Percentiles rank a stretch among this genome's conserved stretches.
Evolutionary conservation across 2,888 invertebrate species (phyloP).

Genomic region (Ophion ellenae): DNA sequence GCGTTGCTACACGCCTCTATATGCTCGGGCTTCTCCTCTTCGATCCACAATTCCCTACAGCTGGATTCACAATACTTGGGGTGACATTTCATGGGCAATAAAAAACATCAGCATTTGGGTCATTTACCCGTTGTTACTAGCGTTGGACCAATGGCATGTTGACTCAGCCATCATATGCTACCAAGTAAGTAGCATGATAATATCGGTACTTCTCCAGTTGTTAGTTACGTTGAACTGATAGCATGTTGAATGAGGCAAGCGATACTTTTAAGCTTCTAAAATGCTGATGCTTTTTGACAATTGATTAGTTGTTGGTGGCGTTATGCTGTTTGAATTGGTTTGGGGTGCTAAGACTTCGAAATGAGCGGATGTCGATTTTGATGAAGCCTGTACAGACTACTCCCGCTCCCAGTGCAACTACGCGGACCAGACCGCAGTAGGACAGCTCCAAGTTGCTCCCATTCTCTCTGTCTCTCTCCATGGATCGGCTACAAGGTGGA

Average conservation of each 20-base stretch:
- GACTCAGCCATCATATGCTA: no score
- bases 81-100: no score
- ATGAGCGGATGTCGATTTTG: not conserved
- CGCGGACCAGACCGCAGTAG: slow-evolving; percentile 22
- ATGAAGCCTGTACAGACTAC: slow-evolving; percentile 8
- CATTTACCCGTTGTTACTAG: not conserved
- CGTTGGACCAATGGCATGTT: no score
- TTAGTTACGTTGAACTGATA: not conserved
- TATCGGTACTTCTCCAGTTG: no score
- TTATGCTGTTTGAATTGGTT: not conserved
- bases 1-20: not conserved
- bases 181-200: no score
- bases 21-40: not conserved
- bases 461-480: slow-evolving; percentile 1
- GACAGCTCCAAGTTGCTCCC: not conserved
- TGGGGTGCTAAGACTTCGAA: not conserved
- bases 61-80: not conserved
- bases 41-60: slow-evolving; percentile 13
- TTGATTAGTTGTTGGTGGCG: not conserved
- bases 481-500: slow-evolving; percentile 8
- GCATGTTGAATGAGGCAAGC: not conserved
- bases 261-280: not conserved
- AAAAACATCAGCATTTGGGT: not conserved
- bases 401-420: slow-evolving; percentile 20
- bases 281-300: not conserved